Conservation (phyloP, 23 tunicate species). For the Phallusia fumigata region DNA sequence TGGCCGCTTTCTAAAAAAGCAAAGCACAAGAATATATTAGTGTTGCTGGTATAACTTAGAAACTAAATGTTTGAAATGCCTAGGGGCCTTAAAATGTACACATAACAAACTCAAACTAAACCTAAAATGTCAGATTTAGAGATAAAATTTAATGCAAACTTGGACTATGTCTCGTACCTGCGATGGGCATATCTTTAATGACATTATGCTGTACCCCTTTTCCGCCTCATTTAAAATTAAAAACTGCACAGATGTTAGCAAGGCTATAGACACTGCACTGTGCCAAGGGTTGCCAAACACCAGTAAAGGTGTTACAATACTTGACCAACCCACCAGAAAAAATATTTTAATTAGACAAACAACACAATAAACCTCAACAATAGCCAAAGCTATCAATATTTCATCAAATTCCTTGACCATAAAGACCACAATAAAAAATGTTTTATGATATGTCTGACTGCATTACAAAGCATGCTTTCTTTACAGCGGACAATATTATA, state of each 20-base stretch:
- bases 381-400: neutral
- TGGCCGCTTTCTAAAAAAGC: slow-evolving; percentile 61
- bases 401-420: neutral
- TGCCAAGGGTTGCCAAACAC: neutral
- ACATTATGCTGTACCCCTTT: slow-evolving; percentile 2
- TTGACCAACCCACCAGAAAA: neutral
- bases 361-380: neutral
- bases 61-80: neutral
- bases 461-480: too few species aligned
- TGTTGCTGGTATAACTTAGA: neutral
- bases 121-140: too few species aligned
- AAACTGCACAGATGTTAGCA: neutral
- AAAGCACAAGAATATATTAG: neutral
- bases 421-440: neutral
- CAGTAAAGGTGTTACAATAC: neutral
- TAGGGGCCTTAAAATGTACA: too few species aligned
- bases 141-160: too few species aligned
- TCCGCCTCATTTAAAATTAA: neutral
- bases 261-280: neutral
- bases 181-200: slow-evolving; percentile 25
- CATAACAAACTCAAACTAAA: too few species aligned
- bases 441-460: too few species aligned
- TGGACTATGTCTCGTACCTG: slow-evolving; percentile 4
- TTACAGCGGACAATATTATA: too few species aligned
- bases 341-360: neutral